Percentiles rank a stretch among this genome's conserved stretches.
These are phyloP conservation scores for Onchidella celtica DNA, from an alignment of 2,888 invertebrate genomes.

Conservation along the genomic window DNA sequence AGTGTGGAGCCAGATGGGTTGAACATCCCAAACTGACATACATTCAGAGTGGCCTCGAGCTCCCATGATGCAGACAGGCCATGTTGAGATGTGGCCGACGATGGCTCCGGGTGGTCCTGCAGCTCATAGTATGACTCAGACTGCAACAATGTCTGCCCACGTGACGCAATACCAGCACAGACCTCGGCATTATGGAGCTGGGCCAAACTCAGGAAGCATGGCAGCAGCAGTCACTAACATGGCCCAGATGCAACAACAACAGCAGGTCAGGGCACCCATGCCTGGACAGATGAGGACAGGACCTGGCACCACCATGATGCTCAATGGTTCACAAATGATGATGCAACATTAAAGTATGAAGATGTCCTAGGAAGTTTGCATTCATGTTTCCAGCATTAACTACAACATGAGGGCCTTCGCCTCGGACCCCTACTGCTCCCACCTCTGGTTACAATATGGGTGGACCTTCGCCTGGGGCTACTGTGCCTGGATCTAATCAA, in stretches of 20 bases:
- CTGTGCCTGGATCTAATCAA: slow-evolving; percentile 55
- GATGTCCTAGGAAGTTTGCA: slow-evolving; percentile 78
- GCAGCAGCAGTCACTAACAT: slow-evolving; percentile 75
- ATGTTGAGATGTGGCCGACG: slow-evolving; percentile 42
- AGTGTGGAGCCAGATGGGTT: slow-evolving; percentile 83
- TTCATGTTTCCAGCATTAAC: slow-evolving; percentile 47
- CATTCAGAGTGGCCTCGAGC: slow-evolving; percentile 81
- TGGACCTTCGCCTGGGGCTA: slow-evolving; percentile 21
- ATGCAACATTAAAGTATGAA: slow-evolving; percentile 78
- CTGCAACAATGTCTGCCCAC: slow-evolving; percentile 36
- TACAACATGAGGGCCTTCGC: slow-evolving; percentile 41
- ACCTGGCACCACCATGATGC: slow-evolving; percentile 60
- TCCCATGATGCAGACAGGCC: slow-evolving; percentile 20
- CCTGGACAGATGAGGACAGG: slow-evolving; percentile 52
- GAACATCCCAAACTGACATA: slow-evolving; percentile 80
- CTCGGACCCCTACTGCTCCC: slow-evolving; percentile 35
- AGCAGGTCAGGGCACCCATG: slow-evolving; percentile 62
- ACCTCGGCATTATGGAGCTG: slow-evolving; percentile 27
- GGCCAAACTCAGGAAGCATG: neutral
- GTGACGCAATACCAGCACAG: slow-evolving; percentile 51
- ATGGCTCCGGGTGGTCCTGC: slow-evolving; percentile 47
- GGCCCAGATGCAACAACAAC: slow-evolving; percentile 78
- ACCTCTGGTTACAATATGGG: slow-evolving; percentile 32
- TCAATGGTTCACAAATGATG: slow-evolving; percentile 62
- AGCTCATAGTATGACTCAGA: slow-evolving; percentile 44